Base-by-base conservation (phyloP, 2,113 vertebrate species). In the Sardina pilchardus region DNA sequence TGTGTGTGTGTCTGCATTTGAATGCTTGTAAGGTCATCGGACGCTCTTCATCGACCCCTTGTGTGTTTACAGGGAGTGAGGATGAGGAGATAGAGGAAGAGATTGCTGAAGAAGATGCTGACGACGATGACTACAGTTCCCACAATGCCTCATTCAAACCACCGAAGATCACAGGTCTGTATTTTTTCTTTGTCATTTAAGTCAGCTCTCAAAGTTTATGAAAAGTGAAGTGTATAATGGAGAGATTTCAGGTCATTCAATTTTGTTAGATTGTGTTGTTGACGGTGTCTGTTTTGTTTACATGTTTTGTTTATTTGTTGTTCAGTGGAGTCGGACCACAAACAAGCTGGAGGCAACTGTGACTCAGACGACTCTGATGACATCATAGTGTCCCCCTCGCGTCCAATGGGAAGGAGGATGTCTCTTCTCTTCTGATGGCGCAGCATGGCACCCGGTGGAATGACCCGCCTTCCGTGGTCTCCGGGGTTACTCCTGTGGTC, bases 281-380 rank as follows among this genome's bases (percentile, higher is more conserved):
- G 9, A 16, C 14, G 26, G 1, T 67, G 63, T 67, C 8, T 26
- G 24, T 30, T 6, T n/a, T 36, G 14, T 36, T 36, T 47, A 47
- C 12, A n/a, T 47, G 17, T 39, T 43, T 30, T 82, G 30, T 82
- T 82, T n/a, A 7, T 83, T 63, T 83, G 14, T 91, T 93, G 10
- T 59, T n/a, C 92, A 96, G 95, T 81, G 16, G 88, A 67, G 19
- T 47, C 89, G 26, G 82, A 85, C 90, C 19, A 6, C 88, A 0
- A 80, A 48, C 0, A 56, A 84, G 4, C 47, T 85, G 0, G 90
- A 94, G 0, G 94, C 93, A 6, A 16, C 71, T 45, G 81, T 42
- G 93, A 92, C 85, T 98, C 97, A 0, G 97, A 98, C 0, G 97
- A 98, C 87, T 99, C 97, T 0, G 97, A 99, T 39, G 96, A 97